These are phyloP conservation scores for Tholera decimalis DNA, from an alignment of 2,888 invertebrate species.

Conservation along the genomic window DNA sequence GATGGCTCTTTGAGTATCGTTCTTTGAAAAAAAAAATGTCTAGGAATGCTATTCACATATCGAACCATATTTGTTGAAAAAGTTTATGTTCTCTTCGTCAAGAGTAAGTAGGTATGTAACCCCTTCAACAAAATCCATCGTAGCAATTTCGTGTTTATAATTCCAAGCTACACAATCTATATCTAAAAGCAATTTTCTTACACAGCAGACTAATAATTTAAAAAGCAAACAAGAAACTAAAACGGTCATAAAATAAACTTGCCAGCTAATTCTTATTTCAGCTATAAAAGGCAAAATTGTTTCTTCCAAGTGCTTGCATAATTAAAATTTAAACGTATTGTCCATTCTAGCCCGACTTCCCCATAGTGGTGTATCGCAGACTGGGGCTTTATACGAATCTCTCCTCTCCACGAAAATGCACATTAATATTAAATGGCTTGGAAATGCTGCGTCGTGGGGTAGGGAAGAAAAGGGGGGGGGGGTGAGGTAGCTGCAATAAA, in stretches of 20 bases:
- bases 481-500: conserved; percentile 83
- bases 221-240: conserved; percentile 28
- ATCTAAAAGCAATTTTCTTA: conserved; percentile 20
- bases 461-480: conserved; percentile 68
- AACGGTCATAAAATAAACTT: conserved; percentile 58
- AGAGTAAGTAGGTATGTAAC: not conserved
- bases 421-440: conserved; percentile 92
- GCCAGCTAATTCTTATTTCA: conserved; percentile 67
- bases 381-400: conserved; percentile 90
- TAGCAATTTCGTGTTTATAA: not conserved
- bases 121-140: not conserved
- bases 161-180: not conserved
- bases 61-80: not conserved
- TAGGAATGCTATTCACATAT: not conserved
- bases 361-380: conserved; percentile 86
- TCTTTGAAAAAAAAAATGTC: not conserved
- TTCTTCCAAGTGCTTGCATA: conserved; percentile 74
- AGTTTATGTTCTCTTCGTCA: not conserved
- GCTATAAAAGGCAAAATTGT: conserved; percentile 71
- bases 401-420: conserved; percentile 91
- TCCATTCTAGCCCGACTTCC: conserved; percentile 83
- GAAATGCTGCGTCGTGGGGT: conserved; percentile 90
- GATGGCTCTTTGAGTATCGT: not conserved
- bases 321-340: conserved; percentile 88
- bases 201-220: conserved; percentile 5